Base-by-base conservation (phyloP, 2,888 invertebrate species). In the Campoplex nolae region DNA sequence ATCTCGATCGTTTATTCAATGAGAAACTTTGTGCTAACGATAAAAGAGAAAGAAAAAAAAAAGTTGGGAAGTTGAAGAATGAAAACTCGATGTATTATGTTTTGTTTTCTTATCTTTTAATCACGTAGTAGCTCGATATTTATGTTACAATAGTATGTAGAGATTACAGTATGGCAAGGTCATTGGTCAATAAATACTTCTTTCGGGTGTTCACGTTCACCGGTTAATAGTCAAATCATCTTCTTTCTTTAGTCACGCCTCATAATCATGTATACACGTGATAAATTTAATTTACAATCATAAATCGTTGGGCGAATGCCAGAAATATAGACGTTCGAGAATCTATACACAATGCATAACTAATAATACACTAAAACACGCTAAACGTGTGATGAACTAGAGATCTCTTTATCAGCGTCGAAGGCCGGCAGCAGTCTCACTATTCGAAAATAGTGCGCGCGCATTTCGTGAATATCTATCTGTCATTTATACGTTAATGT, bases 101-200 rank as follows among this genome's bases (percentile, higher is more conserved):
- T 13, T 65, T 56, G 67, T 83, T 54, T 45, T 70, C 32, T 35
- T 48, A 70, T 42, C 48, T 71, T 83, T 86, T 83, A 84, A 84
- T 86, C 86, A 86, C 86, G 83, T 81, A 68, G 86, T 81, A 68
- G 86, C 84, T 84, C 77, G 77, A 82, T 85, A 83, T 84, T 87
- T 91, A 91, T 90, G 84, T 90, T 91, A 91, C 90, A 92, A 91
- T 90, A 92, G 90, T 91, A 89, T 73, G 90, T 90, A 90, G 88
- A 88, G 89, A 89, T 89, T 88, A 88, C 90, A 91, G 76, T 90
- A 92, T 92, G 93, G 92, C 93, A 93, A 93, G 91, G 89, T 92
- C 91, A 92, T 92, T 92, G 92, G 91, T 92, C 92, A 92, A 92
- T 92, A 92, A 92, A 92, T 92, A 92, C 91, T 92, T 93, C 88